Evolutionary conservation across 2,113 vertebrate genomes (phyloP), one percentile per base, ranked within the genome.

Genomic region (Uria aalge): DNA sequence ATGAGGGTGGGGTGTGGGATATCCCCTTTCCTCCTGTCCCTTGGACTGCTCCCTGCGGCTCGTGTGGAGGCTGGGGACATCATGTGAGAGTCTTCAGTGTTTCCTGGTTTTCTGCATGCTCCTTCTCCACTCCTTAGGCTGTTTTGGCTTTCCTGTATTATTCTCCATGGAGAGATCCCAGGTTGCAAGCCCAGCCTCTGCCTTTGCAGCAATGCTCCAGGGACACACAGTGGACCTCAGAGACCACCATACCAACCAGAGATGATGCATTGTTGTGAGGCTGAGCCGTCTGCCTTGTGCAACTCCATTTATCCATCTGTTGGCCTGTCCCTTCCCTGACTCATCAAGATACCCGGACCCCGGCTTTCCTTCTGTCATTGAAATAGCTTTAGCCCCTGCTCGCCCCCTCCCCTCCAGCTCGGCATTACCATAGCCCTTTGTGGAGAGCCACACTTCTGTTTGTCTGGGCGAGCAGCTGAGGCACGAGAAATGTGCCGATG

Each of bases 391-490:
- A 73, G 90, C 87, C 96, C 57, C 82, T 86, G 76, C 79, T 63
- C 79, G 69, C 88, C 75, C 92, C 91, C 92, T 96, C 88, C 84
- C 40, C 86, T 67, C 40, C 48, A 8, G 67, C 67, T 50, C 45
- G 6, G 59, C 82, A 95, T 96, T 97, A 38, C 93, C 97, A 93
- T 86, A 69, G 83, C 24, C 68, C 92, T 96, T 97, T 97, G 97
- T 96, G 85, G 78, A n/a, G 38, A 92, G 96, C 92, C 97, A 97
- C 97, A 78, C 97, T 97, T 94, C 91, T 94, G 94, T 91, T 97
- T 93, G 91, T 94, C 93, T 92, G 94, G 75, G n/a, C 1, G 45
- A 97, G 96, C 97, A 97, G 97, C 97, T 97, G 97, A 97, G 94
- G 95, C 95, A 96, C 47, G 38, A 94, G 95, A 95, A 96, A 96